These are phyloP conservation scores for Propithecus coquereli DNA, from an alignment of 2,113 vertebrate genomes.

Conservation along the genomic window DNA sequence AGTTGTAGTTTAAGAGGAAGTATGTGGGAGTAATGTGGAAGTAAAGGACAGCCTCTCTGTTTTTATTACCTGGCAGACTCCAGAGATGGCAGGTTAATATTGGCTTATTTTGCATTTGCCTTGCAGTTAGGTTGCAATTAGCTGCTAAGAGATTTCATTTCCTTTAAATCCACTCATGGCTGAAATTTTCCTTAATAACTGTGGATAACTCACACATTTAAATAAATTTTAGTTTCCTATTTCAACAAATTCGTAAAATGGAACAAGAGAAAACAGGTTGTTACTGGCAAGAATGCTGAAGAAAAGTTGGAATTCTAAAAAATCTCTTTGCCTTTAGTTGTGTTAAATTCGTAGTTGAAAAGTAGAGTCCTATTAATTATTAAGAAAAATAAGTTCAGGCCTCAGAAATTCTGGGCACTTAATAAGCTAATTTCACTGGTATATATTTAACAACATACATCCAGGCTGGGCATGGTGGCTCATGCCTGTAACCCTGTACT, in stretches of 20 bases:
- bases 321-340: background rate
- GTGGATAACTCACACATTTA: background rate
- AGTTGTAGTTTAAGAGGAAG: background rate
- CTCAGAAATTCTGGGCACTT: background rate
- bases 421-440: background rate
- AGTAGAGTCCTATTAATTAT: background rate
- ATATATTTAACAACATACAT: background rate
- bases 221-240: background rate
- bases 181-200: background rate
- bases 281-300: background rate
- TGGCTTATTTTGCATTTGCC: background rate
- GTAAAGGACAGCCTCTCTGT: background rate
- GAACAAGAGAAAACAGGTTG: background rate
- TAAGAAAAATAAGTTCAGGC: background rate
- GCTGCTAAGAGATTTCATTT: background rate
- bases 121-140: background rate
- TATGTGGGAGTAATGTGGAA: background rate
- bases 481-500: too few species aligned
- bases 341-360: background rate
- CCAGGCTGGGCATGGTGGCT: background rate
- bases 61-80: background rate
- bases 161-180: background rate
- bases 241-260: background rate
- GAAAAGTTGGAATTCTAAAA: background rate
- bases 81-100: background rate